phyloP scores from a whole-genome alignment of 92 coral and sea anemone genomes.

The Meandrina meandrites region DNA sequence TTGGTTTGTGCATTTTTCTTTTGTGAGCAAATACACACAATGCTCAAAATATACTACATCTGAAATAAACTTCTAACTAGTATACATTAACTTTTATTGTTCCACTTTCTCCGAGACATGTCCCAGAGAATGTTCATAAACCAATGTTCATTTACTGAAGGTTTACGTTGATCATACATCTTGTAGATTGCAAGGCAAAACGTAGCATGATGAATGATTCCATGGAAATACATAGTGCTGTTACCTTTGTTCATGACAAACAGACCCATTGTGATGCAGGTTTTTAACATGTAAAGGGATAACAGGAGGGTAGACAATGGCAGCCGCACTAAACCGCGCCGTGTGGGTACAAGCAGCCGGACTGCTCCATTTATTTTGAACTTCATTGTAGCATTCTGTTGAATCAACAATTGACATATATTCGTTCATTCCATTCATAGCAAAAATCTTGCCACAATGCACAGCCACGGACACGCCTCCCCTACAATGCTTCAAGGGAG shows the following conservation, averaged over 20 bases:
- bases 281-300: constrained; percentile 24
- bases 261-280: constrained; percentile 10
- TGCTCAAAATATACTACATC: no score
- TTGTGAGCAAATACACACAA: no score
- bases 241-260: constrained; percentile 27
- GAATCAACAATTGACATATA: constrained; percentile 95
- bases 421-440: constrained; percentile 97
- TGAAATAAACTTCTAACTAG: no score
- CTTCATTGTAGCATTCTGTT: constrained; percentile 92
- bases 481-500: constrained; percentile 87
- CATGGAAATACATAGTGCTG: neutral
- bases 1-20: no score
- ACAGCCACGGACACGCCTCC: constrained; percentile 95
- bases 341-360: constrained; percentile 86
- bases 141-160: no score
- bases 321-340: constrained; percentile 97
- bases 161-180: neutral
- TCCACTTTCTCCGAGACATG: no score
- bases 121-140: no score
- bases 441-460: constrained; percentile 95
- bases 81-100: no score
- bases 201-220: neutral
- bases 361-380: constrained; percentile 81
- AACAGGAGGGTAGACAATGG: constrained; percentile 70
- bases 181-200: neutral